These are phyloP conservation scores for Potamilus streckersoni DNA, from an alignment of 1,140 invertebrate species.

Conservation along the genomic window DNA sequence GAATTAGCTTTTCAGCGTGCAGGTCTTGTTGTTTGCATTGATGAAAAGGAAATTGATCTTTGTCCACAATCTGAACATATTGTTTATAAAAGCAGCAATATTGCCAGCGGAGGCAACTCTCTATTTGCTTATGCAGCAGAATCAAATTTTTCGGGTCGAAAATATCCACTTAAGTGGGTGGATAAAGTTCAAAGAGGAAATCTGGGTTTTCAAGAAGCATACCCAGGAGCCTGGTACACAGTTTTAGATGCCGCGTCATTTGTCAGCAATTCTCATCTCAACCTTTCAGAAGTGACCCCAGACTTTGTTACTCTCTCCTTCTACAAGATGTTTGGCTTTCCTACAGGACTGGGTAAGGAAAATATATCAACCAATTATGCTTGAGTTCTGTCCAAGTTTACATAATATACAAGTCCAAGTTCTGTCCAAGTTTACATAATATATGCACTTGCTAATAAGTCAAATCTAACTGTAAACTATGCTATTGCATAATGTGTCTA, in stretches of 20 bases:
- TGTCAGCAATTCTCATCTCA: constrained; percentile 82
- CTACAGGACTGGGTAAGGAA: constrained; percentile 78
- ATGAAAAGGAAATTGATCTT: constrained; percentile 32
- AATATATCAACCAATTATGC: too few relatives aligned
- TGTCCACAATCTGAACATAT: constrained; percentile 1
- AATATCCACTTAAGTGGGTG: constrained; percentile 86
- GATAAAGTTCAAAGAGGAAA: constrained; percentile 74
- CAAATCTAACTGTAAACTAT: too few relatives aligned
- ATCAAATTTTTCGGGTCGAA: constrained; percentile 94
- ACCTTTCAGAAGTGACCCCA: constrained; percentile 79
- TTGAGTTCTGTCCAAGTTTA: too few relatives aligned
- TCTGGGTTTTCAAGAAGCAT: constrained; percentile 64
- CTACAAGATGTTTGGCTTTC: constrained; percentile 99
- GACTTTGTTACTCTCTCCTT: constrained; percentile 95
- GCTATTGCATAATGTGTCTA: too few relatives aligned
- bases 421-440: too few relatives aligned
- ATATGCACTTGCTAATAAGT: too few relatives aligned
- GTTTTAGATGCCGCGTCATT: constrained; percentile 88
- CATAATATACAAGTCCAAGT: too few relatives aligned
- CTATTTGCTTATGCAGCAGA: constrained; percentile 91
- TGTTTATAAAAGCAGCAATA: constrained; percentile 9
- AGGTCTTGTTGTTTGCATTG: constrained; percentile 48
- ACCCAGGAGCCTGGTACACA: constrained; percentile 77
- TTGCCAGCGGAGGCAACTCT: constrained; percentile 61
- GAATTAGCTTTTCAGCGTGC: constrained; percentile 68